Base-by-base conservation (phyloP, 2,797 vertebrate species). In the Brachyrhaphis roseni region DNA sequence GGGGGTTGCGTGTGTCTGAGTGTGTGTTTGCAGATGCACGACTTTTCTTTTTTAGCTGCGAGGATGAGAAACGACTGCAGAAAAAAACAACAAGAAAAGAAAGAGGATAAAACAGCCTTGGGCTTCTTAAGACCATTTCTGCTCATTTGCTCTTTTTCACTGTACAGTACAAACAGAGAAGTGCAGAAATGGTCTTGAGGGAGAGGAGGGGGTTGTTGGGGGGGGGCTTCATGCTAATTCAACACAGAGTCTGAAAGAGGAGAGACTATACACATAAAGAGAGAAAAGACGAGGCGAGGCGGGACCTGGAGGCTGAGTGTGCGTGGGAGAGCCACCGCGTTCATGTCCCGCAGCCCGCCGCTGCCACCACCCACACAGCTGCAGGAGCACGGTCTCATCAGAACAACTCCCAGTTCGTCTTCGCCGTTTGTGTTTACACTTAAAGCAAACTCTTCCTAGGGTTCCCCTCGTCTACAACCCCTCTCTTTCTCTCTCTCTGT, bases 151-250 rank as follows among this genome's bases (percentile, higher is more conserved):
- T 18, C 72, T 74, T 84, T 84, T 84, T 72, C 71, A 89, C 90
- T 94, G 93, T 96, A 95, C 90, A 84, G 51, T 83, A 57, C 72
- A 82, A 88, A 88, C 55, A 93, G 93, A 93, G 16, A 90, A 94
- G 94, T 95, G 95, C 94, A 93, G 92, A 91, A 94, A 91, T 93
- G 93, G 95, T 94, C 92, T 88, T 81, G 75, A 82, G 75, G 80
- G 82, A 77, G 75, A 79, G 72, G 68, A 74, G 71, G 77, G 64
- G 68, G 43, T 41, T 70, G 77, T 72, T 66, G 13, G 49, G 72
- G 71, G 59, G 8, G 53, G 55, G 76, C 20, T 26, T 59, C 70
- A 66, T 0, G 62, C 66, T 28, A 72, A 39, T 84, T 84, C 16
- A 20, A 41, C 68, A 78, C 62, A 77, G 84, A 84, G 81, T 51